Evolutionary conservation across 30 jellyfish, hydroid and myxozoan species (phyloP), one percentile per base, ranked within the genome.

Genomic region (Aurelia sp.): DNA sequence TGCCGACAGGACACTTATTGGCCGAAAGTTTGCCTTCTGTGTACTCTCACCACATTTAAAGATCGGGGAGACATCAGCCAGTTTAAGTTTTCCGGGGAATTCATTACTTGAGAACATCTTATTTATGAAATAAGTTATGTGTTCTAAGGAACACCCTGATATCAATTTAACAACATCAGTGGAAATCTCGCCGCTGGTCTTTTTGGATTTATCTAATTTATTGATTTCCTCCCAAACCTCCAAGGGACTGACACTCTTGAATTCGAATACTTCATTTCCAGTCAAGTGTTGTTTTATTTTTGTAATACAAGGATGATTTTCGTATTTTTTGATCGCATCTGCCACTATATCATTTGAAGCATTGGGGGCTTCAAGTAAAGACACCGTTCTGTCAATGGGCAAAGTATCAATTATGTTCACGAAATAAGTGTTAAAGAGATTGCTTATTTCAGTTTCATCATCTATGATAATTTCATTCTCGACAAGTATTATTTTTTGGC

Each of bases 1-100:
- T 31, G 87, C 77, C 12, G 87, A 58, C 27, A 76, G 87, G 47
- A 76, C 87, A 76, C 87, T 76, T 76, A 31, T 58, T 11, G 77
- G 87, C 78, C 87, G 61, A 41, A 58, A 76, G 44, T 76, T 76
- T 59, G 58, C 44, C 44, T 71, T 71, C 30, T 16, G 65, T 64
- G 81, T 13, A 71, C 65, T 21, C 35, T 71, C 81, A 18, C 81
- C 81, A 62, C 63, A 31, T 40, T 35, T 31, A 75, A 75, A 55
- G 33, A 37, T 37, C 30, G 69, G 69, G 21, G 69, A 59, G 27
- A 59, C 69, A 11, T 59, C 69, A 59, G 69, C 69, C 50, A 37
- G 50, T 37, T 37, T 37, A 37, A 37, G 50, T 37, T 37, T 37
- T 3, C 50, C 50, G 50, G 50, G 50, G 50, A 44, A 44, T 44